Percentiles rank a stretch among this genome's conserved stretches.
These are phyloP conservation scores for Crambe crambe DNA, from an alignment of 37 sponge, comb jelly and placozoan species.

Conservation along the genomic window DNA sequence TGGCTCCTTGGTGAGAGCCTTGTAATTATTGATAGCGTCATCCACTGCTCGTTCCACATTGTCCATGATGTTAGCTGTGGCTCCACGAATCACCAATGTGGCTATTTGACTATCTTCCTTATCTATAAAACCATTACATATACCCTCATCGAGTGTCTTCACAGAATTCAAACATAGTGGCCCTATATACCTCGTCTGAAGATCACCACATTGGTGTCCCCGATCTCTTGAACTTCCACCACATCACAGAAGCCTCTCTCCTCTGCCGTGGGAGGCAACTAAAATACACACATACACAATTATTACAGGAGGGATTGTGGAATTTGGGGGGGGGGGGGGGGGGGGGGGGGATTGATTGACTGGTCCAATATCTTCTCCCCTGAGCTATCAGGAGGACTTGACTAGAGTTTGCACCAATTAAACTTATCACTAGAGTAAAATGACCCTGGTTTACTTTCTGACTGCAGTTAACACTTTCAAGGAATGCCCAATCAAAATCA, in stretches of 20 bases:
- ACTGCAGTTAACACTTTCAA: no score
- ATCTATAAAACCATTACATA: conserved; percentile 11
- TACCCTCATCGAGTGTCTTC: neutral
- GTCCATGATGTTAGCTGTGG: conserved; percentile 94
- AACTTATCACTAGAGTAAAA: no score
- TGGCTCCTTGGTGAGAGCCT: conserved; percentile 84
- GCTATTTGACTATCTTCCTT: conserved; percentile 73
- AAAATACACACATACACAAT: neutral
- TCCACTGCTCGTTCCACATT: conserved; percentile 94
- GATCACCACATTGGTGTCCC: conserved; percentile 86
- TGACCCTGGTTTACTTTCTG: no score
- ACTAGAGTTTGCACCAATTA: no score
- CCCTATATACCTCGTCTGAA: conserved; percentile 81
- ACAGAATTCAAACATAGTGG: neutral
- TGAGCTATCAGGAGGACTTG: no score
- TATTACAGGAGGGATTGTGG: no score
- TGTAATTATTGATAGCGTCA: conserved; percentile 96
- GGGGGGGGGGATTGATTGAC: no score
- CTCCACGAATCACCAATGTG: conserved; percentile 92
- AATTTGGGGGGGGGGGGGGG: no score
- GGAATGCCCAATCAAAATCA: no score
- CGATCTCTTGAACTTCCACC: conserved; percentile 89
- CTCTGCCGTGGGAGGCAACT: conserved; percentile 77
- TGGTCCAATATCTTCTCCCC: no score
- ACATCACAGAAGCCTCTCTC: conserved; percentile 87